Percentiles rank a stretch among this genome's conserved stretches.
These are phyloP conservation scores for Megalonaias nervosa DNA, from an alignment of 1,140 invertebrate species.

Conservation along the genomic window DNA sequence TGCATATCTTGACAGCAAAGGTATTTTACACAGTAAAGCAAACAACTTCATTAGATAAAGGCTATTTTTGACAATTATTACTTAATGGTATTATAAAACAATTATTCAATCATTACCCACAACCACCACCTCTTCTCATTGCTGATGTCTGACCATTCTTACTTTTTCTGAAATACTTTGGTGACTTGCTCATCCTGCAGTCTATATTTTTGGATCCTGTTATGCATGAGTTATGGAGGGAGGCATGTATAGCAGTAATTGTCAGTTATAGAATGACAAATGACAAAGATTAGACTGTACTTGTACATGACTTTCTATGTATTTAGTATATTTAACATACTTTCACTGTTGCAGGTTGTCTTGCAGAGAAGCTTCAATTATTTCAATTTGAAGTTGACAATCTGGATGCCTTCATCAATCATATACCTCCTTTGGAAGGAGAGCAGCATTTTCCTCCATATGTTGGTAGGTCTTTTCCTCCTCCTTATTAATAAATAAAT, in stretches of 20 bases:
- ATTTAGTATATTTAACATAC: background rate
- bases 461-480: constrained; percentile 73
- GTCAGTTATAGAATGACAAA: background rate
- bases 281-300: background rate
- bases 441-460: constrained; percentile 81
- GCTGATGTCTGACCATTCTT: too few relatives aligned
- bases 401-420: constrained; percentile 81
- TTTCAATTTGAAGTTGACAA: constrained; percentile 61
- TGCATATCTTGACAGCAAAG: too few relatives aligned
- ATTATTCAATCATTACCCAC: too few relatives aligned
- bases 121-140: too few relatives aligned
- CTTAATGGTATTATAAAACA: too few relatives aligned
- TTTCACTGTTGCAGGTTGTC: constrained; percentile 14
- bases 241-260: background rate
- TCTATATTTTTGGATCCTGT: too few relatives aligned
- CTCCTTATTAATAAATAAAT: too few relatives aligned
- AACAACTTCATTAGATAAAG: too few relatives aligned
- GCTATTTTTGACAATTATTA: too few relatives aligned
- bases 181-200: too few relatives aligned
- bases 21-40: too few relatives aligned
- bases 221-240: background rate
- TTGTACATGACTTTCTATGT: constrained; percentile 7
- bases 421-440: constrained; percentile 71
- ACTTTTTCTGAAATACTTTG: too few relatives aligned
- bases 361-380: constrained; percentile 15